These are phyloP conservation scores for Myrmecophaga tridactyla DNA, from an alignment of 2,113 vertebrate species.

Conservation along the genomic window DNA sequence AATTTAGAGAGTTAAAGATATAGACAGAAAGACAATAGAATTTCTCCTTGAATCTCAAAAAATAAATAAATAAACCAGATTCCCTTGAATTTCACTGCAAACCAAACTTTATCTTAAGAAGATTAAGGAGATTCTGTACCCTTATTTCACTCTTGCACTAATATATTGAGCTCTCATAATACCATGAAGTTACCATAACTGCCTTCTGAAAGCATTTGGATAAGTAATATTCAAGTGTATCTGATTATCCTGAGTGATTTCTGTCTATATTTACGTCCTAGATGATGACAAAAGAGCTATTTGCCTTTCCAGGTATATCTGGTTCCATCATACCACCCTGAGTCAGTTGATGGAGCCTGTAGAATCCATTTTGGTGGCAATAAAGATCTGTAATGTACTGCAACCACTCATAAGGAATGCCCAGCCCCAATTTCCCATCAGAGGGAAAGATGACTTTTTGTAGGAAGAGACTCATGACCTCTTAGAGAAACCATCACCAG, in stretches of 20 bases:
- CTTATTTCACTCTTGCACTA: not conserved
- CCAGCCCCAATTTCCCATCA: conserved; percentile 5
- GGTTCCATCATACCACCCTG: not conserved
- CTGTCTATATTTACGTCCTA: conserved; percentile 47
- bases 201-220: not conserved
- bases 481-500: not conserved
- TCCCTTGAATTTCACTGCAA: conserved; percentile 17
- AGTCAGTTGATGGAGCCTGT: not conserved
- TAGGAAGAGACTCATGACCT: not conserved
- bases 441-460: not conserved
- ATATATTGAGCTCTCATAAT: not conserved
- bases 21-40: not conserved
- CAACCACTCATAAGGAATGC: not conserved
- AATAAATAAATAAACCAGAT: not conserved
- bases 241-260: conserved; percentile 45
- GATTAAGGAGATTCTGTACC: not conserved
- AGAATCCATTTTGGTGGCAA: not conserved
- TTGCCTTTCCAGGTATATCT: conserved; percentile 23
- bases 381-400: not conserved
- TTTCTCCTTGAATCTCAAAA: not conserved
- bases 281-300: conserved; percentile 41
- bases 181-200: not conserved
- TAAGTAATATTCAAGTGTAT: not conserved
- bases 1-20: not conserved
- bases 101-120: not conserved